These are phyloP conservation scores for Noctua fimbriata DNA, from an alignment of 2,888 invertebrate genomes.

Conservation along the genomic window DNA sequence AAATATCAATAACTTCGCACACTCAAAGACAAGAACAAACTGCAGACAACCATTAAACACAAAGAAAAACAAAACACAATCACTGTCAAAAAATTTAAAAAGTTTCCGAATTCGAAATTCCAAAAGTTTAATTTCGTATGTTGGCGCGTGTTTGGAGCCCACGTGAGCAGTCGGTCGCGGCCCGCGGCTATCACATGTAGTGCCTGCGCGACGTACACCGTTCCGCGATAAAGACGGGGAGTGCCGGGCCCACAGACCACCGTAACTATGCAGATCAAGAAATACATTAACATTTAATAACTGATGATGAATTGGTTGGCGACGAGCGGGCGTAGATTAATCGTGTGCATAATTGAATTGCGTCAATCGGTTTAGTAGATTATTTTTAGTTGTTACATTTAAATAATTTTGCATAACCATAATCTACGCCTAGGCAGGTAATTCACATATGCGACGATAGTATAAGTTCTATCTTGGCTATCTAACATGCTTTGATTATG, in stretches of 20 bases:
- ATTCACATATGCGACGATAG: constrained; percentile 3
- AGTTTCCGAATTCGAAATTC: constrained; percentile 60
- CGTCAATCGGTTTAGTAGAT: constrained; percentile 33
- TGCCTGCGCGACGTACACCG: constrained; percentile 80
- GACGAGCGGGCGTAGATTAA: constrained; percentile 44
- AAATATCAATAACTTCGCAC: constrained; percentile 34
- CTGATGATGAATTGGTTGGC: constrained; percentile 43
- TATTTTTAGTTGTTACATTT: constrained; percentile 45
- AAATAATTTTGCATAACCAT: constrained; percentile 43
- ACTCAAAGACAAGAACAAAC: constrained; percentile 15
- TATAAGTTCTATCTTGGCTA: constrained; percentile 1
- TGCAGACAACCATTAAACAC: constrained; percentile 12
- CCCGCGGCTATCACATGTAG: constrained; percentile 90
- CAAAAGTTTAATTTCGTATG: constrained; percentile 69
- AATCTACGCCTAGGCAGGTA: background rate
- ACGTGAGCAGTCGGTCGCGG: constrained; percentile 67
- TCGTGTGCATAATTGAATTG: constrained; percentile 53
- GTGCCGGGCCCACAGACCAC: constrained; percentile 72
- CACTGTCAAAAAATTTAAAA: constrained; percentile 54
- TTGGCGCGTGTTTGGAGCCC: constrained; percentile 77
- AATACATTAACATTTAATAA: constrained; percentile 61
- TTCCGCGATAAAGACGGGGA: constrained; percentile 85
- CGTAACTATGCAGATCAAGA: constrained; percentile 70
- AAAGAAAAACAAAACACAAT: constrained; percentile 50
- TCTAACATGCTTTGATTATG: background rate